Base-by-base conservation (phyloP, 2,797 vertebrate species). In the Taeniopygia guttata region DNA sequence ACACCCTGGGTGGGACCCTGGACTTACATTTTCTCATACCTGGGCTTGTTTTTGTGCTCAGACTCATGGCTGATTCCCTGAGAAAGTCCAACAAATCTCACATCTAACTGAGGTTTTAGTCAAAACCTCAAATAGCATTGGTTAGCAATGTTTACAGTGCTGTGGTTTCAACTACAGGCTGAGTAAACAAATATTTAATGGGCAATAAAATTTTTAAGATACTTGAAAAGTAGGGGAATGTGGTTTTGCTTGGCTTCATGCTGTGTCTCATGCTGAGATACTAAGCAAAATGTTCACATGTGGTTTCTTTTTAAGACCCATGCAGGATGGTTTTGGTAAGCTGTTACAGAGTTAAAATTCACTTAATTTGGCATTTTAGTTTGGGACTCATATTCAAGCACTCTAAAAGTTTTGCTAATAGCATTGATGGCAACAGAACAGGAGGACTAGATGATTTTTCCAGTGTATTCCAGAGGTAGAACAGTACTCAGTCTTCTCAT, bases 61-160 rank as follows among this genome's bases (percentile, higher is more conserved):
- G 5, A 23, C 55, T 77, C 3, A 2, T 2, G 27, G 25, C 20
- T 74, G 34, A 19, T 81, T 82, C 76, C 85, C 70, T 15, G 6
- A 84, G 88, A 95, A 94, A 40, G 18, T 88, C n/a, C 51, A 46
- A 38, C 15, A 30, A 90, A 56, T 92, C 83, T 89, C 27, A 5
- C 52, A 69, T 54, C 77, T 60, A 52, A 80, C n/a, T 51, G 77
- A 58, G 68, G 54, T 89, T 91, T 94, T 74, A 80, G 23, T 93
- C 88, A 89, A 93, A 95, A 95, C 93, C 89, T 89, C 82, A 94
- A 91, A 82, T n/a, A 87, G 27, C 36, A 22, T 76, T 86, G 42
- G 20, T 46, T 85, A 92, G 43, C 81, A 54, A 22, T 25, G 38
- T 87, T 83, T 87, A 77, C 30, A 66, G 68, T 23, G 64, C 66